Evolutionary conservation across 1,140 invertebrate species (phyloP), one percentile per base, ranked within the genome.

Genomic region (Aphelinus certus): DNA sequence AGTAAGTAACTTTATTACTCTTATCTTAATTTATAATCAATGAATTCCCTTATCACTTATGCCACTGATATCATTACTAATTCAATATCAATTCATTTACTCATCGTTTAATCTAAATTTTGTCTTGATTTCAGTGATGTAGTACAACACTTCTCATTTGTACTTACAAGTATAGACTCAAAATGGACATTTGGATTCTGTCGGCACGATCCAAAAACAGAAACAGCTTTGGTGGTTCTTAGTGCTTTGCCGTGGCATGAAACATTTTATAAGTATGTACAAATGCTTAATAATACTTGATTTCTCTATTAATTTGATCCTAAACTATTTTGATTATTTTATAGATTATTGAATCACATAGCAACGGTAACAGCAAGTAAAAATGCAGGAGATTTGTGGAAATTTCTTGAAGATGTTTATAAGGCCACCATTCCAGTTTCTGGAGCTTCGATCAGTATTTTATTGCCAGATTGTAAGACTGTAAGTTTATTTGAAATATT

Each of bases 141-240:
- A 68, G 93, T 95, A 26, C 93, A 95, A 81, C 93, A 95, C 82
- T 97, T 95, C 86, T 97, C 96, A 9, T 98, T 98, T 90, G 96
- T 98, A 49, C 88, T 98, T 78, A 98, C 97, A 42, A 96, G 94
- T 81, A 90, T 94, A 79, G 96, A 98, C 84, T 97, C 96, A 47
- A 97, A 97, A 90, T 98, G 95, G 92, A 96, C 95, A 55, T 98
- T 97, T 91, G 97, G 97, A 76, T 98, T 97, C 87, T 98, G 96
- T 86, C 93, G 96, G 60, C 95, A 97, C 84, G 94, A 97, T 87
- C 94, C 95, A 10, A 93, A 94, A 82, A 91, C 93, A 10, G 90
- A 93, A 83, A 93, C 93, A 57, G 92, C 94, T 71, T 87, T 96
- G 79, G 93, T 96, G 58, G 83, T 96, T 63, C 88, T 95, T 73